Conservation (phyloP, 2,113 vertebrate species). For the Poeciliopsis occidentalis region DNA sequence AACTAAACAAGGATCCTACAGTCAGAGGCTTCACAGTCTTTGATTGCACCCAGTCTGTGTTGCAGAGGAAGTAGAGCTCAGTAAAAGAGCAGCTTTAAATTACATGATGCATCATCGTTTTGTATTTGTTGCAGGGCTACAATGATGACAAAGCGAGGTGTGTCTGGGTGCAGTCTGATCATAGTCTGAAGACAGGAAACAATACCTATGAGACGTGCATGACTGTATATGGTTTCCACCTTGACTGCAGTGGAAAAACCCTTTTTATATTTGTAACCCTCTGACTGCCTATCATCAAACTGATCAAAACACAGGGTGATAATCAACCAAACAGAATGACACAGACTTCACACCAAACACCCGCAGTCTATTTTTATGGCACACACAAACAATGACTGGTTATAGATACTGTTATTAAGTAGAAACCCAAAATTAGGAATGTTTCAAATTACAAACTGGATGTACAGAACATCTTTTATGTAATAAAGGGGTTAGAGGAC, state of each 20-base stretch:
- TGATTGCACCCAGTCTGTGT: background rate
- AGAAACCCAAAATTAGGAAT: conserved; percentile 2
- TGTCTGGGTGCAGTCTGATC: conserved; percentile 30
- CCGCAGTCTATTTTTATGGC: conserved; percentile 19
- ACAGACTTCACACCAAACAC: background rate
- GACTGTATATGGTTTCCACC: conserved; percentile 12
- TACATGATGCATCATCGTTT: conserved; percentile 7
- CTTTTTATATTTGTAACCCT: conserved; percentile 12
- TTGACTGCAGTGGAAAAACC: conserved; percentile 45
- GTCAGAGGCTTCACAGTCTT: background rate
- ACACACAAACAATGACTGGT: conserved; percentile 7
- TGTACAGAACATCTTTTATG: conserved; percentile 5
- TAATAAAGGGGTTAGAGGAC: background rate
- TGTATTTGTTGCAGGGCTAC: background rate
- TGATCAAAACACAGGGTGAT: conserved; percentile 18
- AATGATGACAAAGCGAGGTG: conserved; percentile 43
- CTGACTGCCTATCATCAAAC: conserved; percentile 21
- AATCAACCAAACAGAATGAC: background rate
- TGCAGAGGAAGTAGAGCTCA: background rate
- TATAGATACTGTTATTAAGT: conserved; percentile 9
- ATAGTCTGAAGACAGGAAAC: conserved; percentile 27
- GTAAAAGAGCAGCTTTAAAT: conserved; percentile 22
- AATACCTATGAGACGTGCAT: conserved; percentile 43
- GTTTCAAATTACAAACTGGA: background rate
- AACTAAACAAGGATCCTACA: background rate